phyloP scores from a whole-genome alignment of 2,113 vertebrate species.

The Conger conger region DNA sequence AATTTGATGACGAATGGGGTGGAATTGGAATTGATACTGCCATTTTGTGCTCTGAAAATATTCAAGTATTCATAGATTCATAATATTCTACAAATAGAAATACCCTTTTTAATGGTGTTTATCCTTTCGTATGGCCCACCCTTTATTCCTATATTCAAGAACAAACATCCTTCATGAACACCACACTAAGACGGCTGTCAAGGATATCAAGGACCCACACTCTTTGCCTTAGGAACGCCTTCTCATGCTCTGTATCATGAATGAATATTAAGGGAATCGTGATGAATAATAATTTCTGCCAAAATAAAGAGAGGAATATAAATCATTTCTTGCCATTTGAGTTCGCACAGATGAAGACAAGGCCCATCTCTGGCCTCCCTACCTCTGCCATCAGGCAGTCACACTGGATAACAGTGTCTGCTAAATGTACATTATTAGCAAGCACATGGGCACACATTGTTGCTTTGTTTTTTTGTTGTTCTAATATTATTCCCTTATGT shows the following conservation, averaged over 20 bases:
- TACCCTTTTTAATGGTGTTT: neutral
- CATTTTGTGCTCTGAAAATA: neutral
- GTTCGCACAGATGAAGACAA: neutral
- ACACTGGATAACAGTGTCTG: too few relatives aligned
- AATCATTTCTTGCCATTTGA: neutral
- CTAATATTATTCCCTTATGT: too few relatives aligned
- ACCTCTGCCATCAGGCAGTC: too few relatives aligned
- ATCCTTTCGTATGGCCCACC: neutral
- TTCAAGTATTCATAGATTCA: neutral
- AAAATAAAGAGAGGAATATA: neutral
- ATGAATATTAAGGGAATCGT: neutral
- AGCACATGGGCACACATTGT: too few relatives aligned
- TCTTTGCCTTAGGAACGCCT: neutral
- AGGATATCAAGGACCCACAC: too few relatives aligned
- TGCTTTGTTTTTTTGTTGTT: too few relatives aligned
- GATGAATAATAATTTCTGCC: neutral
- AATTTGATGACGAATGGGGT: neutral
- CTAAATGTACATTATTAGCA: too few relatives aligned
- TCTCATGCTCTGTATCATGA: neutral
- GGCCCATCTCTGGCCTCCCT: too few relatives aligned
- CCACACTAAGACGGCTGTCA: neutral
- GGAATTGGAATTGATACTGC: neutral
- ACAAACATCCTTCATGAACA: neutral
- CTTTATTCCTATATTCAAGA: neutral
- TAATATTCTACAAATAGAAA: too few relatives aligned